Conservation (phyloP, 2,113 vertebrate species). For the Barnardius zonarius region DNA sequence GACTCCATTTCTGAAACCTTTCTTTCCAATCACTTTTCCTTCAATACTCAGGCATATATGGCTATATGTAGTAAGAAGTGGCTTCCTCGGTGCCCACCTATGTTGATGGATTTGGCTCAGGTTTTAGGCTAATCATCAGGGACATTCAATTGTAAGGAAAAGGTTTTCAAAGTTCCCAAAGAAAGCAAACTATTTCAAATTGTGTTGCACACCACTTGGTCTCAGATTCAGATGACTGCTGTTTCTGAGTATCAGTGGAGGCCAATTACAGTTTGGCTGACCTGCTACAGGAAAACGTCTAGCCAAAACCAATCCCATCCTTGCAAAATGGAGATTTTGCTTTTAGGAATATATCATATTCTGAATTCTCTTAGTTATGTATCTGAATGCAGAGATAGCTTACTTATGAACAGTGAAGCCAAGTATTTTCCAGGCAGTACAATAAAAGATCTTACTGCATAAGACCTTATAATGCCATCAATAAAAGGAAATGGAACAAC, state of each 20-base stretch:
- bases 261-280: constrained; percentile 33
- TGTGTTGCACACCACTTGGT: background rate
- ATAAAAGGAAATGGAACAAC: background rate
- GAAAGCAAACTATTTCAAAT: background rate
- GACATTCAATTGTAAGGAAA: background rate
- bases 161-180: background rate
- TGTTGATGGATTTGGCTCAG: background rate
- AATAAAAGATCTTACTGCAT: background rate
- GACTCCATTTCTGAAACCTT: background rate
- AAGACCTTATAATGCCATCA: background rate
- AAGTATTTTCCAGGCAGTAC: background rate
- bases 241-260: background rate
- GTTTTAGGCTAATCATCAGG: background rate
- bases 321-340: constrained; percentile 11
- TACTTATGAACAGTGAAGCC: background rate
- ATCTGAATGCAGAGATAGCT: background rate
- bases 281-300: background rate
- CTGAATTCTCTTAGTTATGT: background rate
- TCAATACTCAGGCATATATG: background rate
- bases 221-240: background rate
- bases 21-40: background rate
- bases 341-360: background rate
- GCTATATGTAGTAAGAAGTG: background rate
- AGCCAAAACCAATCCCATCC: constrained; percentile 18
- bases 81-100: background rate